Conservation (phyloP, 2,888 invertebrate species). For the Caenorhabditis sp. region DNA sequence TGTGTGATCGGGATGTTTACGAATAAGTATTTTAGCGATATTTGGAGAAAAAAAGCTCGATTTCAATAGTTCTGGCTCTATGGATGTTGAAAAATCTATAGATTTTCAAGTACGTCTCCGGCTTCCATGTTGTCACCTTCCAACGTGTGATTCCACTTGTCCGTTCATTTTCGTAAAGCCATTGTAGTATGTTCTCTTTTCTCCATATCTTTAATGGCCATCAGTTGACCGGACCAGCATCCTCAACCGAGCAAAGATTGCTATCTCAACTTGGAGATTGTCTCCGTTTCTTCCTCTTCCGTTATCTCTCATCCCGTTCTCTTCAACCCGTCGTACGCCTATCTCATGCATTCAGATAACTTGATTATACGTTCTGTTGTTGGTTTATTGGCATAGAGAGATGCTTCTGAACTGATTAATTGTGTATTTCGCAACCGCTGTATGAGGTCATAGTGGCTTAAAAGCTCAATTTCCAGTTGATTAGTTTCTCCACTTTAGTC, state of each 20-base stretch:
- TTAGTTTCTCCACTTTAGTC: constrained; percentile 10
- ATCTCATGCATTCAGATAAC: constrained; percentile 45
- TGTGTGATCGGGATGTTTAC: too few relatives aligned
- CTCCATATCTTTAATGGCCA: constrained; percentile 30
- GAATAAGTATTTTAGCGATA: too few relatives aligned
- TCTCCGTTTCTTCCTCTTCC: constrained; percentile 9
- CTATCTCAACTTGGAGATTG: constrained; percentile 23
- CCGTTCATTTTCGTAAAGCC: not conserved
- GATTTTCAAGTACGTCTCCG: too few relatives aligned
- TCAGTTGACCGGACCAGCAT: constrained; percentile 41
- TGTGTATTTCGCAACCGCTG: constrained; percentile 11
- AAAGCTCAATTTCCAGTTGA: constrained; percentile 6
- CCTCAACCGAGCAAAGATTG: constrained; percentile 38
- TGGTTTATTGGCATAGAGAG: constrained; percentile 14
- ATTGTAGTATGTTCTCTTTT: constrained; percentile 10
- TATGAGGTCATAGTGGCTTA: not conserved
- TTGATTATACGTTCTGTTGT: constrained; percentile 34
- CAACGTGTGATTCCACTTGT: not conserved
- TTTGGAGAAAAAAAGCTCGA: too few relatives aligned
- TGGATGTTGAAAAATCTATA: too few relatives aligned
- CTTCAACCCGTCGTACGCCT: constrained; percentile 14
- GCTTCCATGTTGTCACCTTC: too few relatives aligned
- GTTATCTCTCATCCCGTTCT: constrained; percentile 3
- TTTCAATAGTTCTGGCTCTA: too few relatives aligned
- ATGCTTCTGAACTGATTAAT: constrained; percentile 29